Conservation (phyloP, 2,113 vertebrate species). For the Macheiramphus alcinus region DNA sequence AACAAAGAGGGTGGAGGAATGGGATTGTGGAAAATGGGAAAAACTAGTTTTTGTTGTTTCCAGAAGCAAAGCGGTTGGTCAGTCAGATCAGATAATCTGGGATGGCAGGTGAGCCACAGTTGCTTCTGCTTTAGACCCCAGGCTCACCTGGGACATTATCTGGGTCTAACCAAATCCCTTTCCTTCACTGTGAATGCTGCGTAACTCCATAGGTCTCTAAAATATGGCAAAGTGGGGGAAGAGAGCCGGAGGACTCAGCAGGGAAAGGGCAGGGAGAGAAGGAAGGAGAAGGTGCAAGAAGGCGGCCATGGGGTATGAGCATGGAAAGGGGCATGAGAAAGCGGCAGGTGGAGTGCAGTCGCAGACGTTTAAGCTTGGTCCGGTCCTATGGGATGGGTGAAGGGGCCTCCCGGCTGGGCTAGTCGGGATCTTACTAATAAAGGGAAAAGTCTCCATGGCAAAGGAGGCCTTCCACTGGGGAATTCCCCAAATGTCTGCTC, state of each 20-base stretch:
- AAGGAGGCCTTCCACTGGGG: slow-evolving; percentile 34
- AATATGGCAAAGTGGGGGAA: neutral
- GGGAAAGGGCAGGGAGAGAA: neutral
- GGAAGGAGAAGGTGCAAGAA: neutral
- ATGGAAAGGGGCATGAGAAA: neutral
- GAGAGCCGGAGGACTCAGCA: neutral
- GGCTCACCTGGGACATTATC: neutral
- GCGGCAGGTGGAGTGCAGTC: fast-evolving
- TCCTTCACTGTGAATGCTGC: neutral
- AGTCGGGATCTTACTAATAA: slow-evolving; percentile 7
- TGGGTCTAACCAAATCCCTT: neutral
- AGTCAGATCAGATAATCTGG: neutral
- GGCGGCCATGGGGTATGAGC: fast-evolving
- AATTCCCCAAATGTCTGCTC: slow-evolving; percentile 50
- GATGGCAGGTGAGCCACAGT: fast-evolving
- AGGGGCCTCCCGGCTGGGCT: neutral
- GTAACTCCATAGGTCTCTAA: neutral
- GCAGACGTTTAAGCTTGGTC: neutral
- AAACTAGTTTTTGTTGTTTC: neutral
- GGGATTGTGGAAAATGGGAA: neutral
- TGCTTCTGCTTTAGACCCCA: neutral
- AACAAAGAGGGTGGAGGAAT: neutral
- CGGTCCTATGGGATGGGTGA: neutral
- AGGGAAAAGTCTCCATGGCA: slow-evolving; percentile 7
- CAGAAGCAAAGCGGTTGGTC: neutral